Evolutionary conservation across 2,888 invertebrate species (phyloP), one percentile per base, ranked within the genome.

Genomic region (Diplolepis rosae): DNA sequence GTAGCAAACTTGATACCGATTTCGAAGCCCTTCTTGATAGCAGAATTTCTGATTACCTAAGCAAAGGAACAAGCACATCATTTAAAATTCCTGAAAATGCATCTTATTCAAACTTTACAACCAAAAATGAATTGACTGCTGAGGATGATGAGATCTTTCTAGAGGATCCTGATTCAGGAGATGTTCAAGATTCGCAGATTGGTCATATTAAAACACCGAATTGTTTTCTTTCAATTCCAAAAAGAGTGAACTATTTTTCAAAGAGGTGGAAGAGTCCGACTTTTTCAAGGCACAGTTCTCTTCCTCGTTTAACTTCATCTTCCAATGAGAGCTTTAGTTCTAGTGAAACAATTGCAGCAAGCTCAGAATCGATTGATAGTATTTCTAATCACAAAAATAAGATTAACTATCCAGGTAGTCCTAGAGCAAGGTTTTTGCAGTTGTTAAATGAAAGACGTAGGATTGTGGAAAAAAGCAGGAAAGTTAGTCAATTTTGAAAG

Each of bases 371-470:
- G 48, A 74, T 77, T 50, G 78, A 79, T 13, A 73, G 74, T 6
- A 70, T 71, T 6, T 56, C 73, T 7, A 75, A 72, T 56, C 69
- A 73, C 2, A 78, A 79, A 66, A 78, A 81, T 42, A 84, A 82
- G 75, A 70, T 82, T 65, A 83, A 77, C 71, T 83, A 83, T 73
- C 80, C 83, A 4, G 80, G 82, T 6, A 86, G 84, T 73, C 86
- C 86, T 27, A 82, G 85, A 69, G 82, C 83, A 5, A 84, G 78
- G 68, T 84, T 86, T 70, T 77, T 85, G 42, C 83, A 85, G 68
- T 79, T 85, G 52, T 71, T 86, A 15, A 80, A 79, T 54, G 84
- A 86, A 69, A 79, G 85, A 68, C 81, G 85, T 28, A 77, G 80
- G 68, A 86, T 85, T 70, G 84, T 86, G 22, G 80, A 84, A 66